Evolutionary conservation across 2,888 invertebrate species (phyloP).

Genomic region (Drosophila basisetae): DNA sequence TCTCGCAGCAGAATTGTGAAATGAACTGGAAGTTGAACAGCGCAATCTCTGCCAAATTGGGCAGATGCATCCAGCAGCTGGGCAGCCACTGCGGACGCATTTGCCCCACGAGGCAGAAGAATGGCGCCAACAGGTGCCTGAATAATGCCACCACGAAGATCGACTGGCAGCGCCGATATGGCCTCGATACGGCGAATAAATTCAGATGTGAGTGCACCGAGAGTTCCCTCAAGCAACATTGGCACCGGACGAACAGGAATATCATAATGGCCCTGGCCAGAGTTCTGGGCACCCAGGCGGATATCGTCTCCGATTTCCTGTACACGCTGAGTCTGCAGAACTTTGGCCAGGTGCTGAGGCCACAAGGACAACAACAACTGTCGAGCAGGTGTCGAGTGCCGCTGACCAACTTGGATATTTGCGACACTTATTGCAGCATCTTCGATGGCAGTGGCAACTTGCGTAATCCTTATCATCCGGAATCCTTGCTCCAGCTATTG

Average conservation of each 20-base stretch:
- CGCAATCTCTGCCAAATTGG: background rate
- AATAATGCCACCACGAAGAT: background rate
- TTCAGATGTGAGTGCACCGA: background rate
- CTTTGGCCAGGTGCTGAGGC: constrained; percentile 35
- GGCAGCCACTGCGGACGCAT: background rate
- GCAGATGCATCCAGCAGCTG: background rate
- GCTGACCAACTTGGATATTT: constrained; percentile 5
- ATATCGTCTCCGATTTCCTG: constrained; percentile 40
- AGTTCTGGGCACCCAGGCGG: background rate
- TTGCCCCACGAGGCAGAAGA: background rate
- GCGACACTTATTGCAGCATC: constrained; percentile 32
- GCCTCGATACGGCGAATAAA: background rate
- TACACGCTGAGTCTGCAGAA: constrained; percentile 50
- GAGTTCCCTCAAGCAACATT: constrained; percentile 13
- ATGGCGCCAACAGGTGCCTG: background rate
- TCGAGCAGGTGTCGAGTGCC: constrained; percentile 30
- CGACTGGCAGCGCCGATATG: constrained; percentile 4
- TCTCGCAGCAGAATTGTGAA: constrained; percentile 6
- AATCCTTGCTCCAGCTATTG: constrained; percentile 32
- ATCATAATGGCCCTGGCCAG: constrained; percentile 23
- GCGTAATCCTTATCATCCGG: constrained; percentile 24
- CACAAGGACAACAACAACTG: background rate
- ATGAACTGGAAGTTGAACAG: constrained; percentile 16
- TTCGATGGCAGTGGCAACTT: constrained; percentile 54
- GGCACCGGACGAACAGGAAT: constrained; percentile 31